These are phyloP conservation scores for Netta rufina DNA, from an alignment of 2,797 vertebrate species.

Conservation along the genomic window DNA sequence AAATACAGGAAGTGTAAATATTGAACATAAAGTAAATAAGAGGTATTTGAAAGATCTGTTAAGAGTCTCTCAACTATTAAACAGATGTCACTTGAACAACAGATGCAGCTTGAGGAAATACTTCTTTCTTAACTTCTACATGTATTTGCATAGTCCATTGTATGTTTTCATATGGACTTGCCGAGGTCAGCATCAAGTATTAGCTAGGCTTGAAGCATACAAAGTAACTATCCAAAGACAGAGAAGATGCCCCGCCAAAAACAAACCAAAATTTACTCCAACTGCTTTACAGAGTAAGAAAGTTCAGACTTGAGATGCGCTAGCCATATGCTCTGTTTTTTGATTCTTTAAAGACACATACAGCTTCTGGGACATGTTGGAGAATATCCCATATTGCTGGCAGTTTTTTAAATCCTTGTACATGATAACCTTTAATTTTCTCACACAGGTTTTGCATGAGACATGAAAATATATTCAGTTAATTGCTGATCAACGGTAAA, in stretches of 20 bases:
- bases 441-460: not conserved
- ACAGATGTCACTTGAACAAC: not conserved
- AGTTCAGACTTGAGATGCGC: not conserved
- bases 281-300: not conserved
- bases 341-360: not conserved
- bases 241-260: not conserved
- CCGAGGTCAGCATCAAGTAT: not conserved
- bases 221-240: not conserved
- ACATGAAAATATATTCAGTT: not conserved
- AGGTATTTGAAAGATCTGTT: not conserved
- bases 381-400: not conserved
- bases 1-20: not conserved
- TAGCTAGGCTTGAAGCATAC: not conserved
- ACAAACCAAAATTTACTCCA: not conserved
- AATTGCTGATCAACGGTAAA: not conserved
- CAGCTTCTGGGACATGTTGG: not conserved
- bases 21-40: not conserved
- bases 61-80: not conserved
- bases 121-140: not conserved
- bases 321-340: not conserved
- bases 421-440: not conserved
- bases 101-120: not conserved
- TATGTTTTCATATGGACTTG: not conserved
- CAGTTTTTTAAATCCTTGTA: no score
- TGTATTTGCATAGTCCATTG: not conserved